Conservation (phyloP, 1,140 invertebrate genomes). For the Schlechtendalia chinensis region DNA sequence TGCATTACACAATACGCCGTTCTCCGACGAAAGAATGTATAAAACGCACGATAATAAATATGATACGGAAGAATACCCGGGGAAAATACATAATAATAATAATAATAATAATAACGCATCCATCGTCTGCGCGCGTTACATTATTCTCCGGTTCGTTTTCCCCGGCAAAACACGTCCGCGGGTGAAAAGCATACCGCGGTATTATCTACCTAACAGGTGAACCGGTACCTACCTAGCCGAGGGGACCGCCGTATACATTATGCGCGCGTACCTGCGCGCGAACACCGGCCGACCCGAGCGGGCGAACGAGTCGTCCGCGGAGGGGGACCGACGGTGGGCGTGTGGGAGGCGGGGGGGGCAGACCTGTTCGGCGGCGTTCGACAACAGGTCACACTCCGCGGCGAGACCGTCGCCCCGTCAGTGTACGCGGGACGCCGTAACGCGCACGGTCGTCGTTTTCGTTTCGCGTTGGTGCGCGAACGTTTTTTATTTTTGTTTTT, state of each 20-base stretch:
- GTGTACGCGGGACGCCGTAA: too few relatives aligned
- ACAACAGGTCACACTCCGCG: too few relatives aligned
- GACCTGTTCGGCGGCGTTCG: background rate
- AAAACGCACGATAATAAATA: too few relatives aligned
- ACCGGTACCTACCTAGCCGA: constrained; percentile 29
- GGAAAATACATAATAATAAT: background rate
- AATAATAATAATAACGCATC: constrained; percentile 1
- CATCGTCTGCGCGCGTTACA: background rate
- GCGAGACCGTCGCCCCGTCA: too few relatives aligned
- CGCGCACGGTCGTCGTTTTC: too few relatives aligned
- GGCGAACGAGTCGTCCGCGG: constrained; percentile 13
- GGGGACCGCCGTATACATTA: background rate
- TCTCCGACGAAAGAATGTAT: too few relatives aligned
- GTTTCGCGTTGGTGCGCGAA: background rate
- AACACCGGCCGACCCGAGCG: background rate
- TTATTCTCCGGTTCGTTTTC: background rate
- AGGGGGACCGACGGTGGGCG: constrained; percentile 13
- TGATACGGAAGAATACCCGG: too few relatives aligned
- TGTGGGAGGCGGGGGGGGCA: background rate
- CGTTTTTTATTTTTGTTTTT: too few relatives aligned
- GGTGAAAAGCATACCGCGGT: background rate
- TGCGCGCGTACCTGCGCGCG: constrained; percentile 1
- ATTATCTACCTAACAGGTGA: too few relatives aligned
- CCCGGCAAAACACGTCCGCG: background rate
- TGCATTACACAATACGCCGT: too few relatives aligned